Conservation (phyloP, 2,797 vertebrate genomes). For the Etheostoma nigrum region DNA sequence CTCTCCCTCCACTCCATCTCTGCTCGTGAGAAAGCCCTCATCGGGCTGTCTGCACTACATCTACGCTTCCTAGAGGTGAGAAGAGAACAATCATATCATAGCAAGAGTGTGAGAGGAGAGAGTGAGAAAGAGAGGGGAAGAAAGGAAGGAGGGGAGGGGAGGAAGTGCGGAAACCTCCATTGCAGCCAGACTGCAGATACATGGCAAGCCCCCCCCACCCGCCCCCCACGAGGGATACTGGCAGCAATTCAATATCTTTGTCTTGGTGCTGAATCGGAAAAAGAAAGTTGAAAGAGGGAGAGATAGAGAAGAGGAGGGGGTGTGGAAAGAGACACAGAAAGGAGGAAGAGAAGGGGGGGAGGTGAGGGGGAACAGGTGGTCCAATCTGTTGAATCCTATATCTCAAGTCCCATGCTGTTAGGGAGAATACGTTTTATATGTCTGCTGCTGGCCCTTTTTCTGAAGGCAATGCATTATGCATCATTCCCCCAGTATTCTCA, state of each 20-base stretch:
- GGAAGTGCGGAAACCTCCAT: conserved; percentile 69
- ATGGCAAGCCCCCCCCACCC: conserved; percentile 64
- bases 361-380: conserved; percentile 90
- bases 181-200: conserved; percentile 84
- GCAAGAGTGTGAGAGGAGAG: conserved; percentile 47
- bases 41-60: conserved; percentile 64
- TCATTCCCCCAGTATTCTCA: conserved; percentile 41
- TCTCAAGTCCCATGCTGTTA: conserved; percentile 54
- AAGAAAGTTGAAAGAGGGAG: conserved; percentile 14
- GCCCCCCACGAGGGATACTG: conserved; percentile 48
- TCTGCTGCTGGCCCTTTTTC: conserved; percentile 40
- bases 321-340: conserved; percentile 37
- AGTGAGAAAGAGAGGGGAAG: conserved; percentile 24
- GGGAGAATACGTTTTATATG: conserved; percentile 46
- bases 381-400: conserved; percentile 84
- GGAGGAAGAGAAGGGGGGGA: conserved; percentile 27
- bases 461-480: conserved; percentile 67
- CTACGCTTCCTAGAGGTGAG: conserved; percentile 63
- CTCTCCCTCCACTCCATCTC: conserved; percentile 23
- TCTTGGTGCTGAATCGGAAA: conserved; percentile 61
- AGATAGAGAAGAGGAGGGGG: conserved; percentile 3
- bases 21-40: conserved; percentile 44
- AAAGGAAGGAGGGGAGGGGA: conserved; percentile 1
- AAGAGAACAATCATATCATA: conserved; percentile 72
- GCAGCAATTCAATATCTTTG: conserved; percentile 65